Conservation (phyloP, 53 echinoderm and acorn worm genomes). For the Henricia sp. region DNA sequence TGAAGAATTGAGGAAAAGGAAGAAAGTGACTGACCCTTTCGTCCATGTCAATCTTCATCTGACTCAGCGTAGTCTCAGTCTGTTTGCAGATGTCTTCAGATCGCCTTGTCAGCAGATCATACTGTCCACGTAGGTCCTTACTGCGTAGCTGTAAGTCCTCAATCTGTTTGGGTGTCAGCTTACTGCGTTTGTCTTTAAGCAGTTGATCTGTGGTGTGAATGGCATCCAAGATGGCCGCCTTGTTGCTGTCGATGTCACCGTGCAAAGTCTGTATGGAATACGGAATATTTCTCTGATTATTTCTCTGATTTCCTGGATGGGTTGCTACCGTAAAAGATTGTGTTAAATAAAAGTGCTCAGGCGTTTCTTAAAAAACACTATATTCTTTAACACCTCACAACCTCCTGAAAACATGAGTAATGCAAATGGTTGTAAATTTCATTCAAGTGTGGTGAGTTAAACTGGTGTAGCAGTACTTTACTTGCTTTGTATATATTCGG, state of each 20-base stretch:
- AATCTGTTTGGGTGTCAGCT: constrained; percentile 84
- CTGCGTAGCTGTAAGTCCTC: constrained; percentile 77
- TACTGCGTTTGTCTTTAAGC: constrained; percentile 87
- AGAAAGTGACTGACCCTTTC: constrained; percentile 64
- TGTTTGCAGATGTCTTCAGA: constrained; percentile 82
- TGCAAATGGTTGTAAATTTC: too few relatives aligned
- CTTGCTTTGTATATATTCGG: too few relatives aligned
- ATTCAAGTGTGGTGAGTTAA: too few relatives aligned
- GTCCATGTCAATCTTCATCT: constrained; percentile 73
- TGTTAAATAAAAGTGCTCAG: too few relatives aligned
- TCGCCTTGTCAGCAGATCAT: constrained; percentile 78
- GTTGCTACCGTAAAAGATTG: too few relatives aligned
- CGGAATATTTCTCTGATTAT: too few relatives aligned
- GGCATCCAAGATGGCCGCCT: constrained; percentile 92
- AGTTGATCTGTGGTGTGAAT: constrained; percentile 97
- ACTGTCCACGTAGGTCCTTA: constrained; percentile 86
- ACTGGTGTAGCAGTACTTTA: too few relatives aligned
- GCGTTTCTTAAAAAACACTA: background rate
- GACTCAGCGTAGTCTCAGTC: constrained; percentile 76
- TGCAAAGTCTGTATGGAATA: constrained; percentile 69
- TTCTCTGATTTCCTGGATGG: too few relatives aligned
- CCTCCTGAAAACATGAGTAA: too few relatives aligned
- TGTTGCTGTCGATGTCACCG: constrained; percentile 95
- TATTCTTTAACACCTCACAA: background rate
- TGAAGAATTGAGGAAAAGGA: too few relatives aligned